Evolutionary conservation across 2,113 vertebrate species (phyloP).

Genomic region (Propithecus coquereli): DNA sequence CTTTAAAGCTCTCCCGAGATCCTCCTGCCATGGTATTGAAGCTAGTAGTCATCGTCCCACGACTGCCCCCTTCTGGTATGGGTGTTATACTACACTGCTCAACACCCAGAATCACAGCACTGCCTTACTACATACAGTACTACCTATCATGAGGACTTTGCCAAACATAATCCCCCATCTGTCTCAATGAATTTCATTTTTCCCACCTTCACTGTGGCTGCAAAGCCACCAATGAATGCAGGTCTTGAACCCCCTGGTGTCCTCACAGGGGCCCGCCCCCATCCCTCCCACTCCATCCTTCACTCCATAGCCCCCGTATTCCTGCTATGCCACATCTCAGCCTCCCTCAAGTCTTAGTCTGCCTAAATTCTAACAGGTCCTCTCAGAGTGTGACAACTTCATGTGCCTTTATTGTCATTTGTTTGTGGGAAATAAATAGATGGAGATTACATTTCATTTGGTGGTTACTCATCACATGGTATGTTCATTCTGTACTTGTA

Average conservation of each 20-base stretch:
- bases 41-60: background rate
- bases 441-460: background rate
- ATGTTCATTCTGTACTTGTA: background rate
- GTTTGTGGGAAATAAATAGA: background rate
- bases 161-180: background rate
- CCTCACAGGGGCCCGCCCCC: background rate
- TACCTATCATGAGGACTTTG: background rate
- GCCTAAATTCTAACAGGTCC: background rate
- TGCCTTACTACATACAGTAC: background rate
- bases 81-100: background rate
- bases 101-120: background rate
- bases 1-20: background rate
- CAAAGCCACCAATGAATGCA: background rate
- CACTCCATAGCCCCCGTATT: fast-evolving
- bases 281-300: fast-evolving
- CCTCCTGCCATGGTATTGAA: background rate
- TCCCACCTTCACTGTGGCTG: background rate
- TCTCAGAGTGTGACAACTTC: background rate
- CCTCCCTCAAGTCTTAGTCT: background rate
- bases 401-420: background rate
- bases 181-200: background rate
- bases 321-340: background rate
- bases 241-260: background rate
- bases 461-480: background rate
- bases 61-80: background rate